Base-by-base conservation (phyloP, 2,113 vertebrate species). In the Alligator sinensis region DNA sequence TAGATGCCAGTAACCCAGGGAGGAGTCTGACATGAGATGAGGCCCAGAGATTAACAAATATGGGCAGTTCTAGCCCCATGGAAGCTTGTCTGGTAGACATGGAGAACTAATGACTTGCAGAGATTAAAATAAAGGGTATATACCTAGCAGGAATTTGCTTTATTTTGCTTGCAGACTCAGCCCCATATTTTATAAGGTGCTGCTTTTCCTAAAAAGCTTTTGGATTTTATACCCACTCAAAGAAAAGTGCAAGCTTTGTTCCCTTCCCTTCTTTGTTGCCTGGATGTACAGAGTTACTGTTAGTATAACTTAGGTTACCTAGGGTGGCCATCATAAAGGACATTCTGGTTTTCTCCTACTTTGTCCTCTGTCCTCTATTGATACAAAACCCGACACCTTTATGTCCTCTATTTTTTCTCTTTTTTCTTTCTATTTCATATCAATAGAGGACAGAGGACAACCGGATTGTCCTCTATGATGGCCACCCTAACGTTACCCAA, bases 201-300 rank as follows among this genome's bases (percentile, higher is more conserved):
- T 91, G 54, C n/a, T 66, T 91, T 94, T 92, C 76, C 87, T 80
- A 89, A 24, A 60, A 7, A 16, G 0, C 18, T 88, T 87, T 57
- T 54, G 24, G 34, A 77, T 60, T 94, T 55, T 54, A 63, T 64
- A 95, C 54, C 25, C 5, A 5, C 58, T 66, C 25, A 28, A 93
- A 57, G 57, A 47, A 95, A 85, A 80, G 86, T 34, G 58, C 78
- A 82, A 86, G 61, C 64, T 87, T 88, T 84, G 63, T 58, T 17
- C 16, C 22, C 78, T 30, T 77, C 84, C 86, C 95, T 81, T 90
- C 34, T 70, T 64, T 58, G 55, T 86, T 87, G 68, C 30, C 28
- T 94, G 15, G 4, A 34, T 47, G 28, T 21, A 68, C 88, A 82
- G 66, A 47, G 38, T 77, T 93, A 72, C 78, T 87, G 80, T 7